Evolutionary conservation across 2,888 invertebrate species (phyloP).

Genomic region (Trichopoda pennipes): DNA sequence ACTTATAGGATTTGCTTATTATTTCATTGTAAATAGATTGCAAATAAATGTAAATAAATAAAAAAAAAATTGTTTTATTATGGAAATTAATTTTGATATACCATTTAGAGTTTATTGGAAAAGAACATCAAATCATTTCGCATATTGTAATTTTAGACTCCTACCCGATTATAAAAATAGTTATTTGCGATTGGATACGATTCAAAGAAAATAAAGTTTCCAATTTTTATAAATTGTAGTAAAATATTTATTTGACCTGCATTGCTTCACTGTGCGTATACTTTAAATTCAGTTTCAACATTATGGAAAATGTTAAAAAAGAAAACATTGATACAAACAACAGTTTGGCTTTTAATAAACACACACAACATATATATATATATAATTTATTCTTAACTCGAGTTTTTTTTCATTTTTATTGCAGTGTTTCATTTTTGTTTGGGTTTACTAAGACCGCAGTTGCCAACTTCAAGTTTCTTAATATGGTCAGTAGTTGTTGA

Average conservation of each 20-base stretch:
- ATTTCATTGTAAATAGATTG: no score
- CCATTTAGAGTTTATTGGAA: no score
- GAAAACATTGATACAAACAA: conserved; percentile 11
- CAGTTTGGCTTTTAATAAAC: conserved; percentile 12
- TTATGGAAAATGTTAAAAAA: conserved; percentile 56
- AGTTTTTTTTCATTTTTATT: conserved; percentile 49
- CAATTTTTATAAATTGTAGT: background rate
- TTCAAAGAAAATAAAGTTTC: background rate
- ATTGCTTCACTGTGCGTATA: conserved; percentile 40
- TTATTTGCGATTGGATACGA: no score
- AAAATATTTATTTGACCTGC: background rate
- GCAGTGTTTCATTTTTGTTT: conserved; percentile 45
- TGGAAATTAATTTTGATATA: no score
- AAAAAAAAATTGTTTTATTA: no score
- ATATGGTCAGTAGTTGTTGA: conserved; percentile 66
- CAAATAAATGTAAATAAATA: no score
- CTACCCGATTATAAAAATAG: no score
- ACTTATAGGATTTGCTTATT: no score
- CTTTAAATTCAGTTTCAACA: conserved; percentile 38
- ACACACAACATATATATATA: conserved; percentile 49
- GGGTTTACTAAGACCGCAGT: conserved; percentile 26
- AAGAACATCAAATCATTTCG: no score
- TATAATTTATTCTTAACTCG: conserved; percentile 56
- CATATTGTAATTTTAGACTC: no score
- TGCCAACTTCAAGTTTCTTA: conserved; percentile 68